A percentile compares a stretch with the other conserved stretches of the same genome.
phyloP scores from a whole-genome alignment of 2,888 invertebrate species.

The Kuschelorhynchus macadamiae region DNA sequence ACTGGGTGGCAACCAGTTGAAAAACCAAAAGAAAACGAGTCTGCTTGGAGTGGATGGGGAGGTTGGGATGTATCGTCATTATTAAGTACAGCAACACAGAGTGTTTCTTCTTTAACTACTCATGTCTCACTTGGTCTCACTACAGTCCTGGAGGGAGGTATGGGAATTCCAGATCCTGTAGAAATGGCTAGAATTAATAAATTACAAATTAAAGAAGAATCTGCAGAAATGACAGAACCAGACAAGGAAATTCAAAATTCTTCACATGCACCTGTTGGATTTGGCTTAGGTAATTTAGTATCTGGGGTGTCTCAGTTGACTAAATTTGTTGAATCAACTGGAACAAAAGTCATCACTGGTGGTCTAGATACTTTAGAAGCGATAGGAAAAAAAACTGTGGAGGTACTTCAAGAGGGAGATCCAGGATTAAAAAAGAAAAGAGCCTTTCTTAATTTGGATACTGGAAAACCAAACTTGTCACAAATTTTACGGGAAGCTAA shows the following conservation, averaged over 20 bases:
- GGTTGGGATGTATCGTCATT: slow-evolving; percentile 84
- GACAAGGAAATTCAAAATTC: slow-evolving; percentile 23
- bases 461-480: slow-evolving; percentile 77
- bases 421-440: slow-evolving; percentile 87
- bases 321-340: slow-evolving; percentile 79
- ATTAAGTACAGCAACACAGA: slow-evolving; percentile 81
- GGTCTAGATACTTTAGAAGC: slow-evolving; percentile 91
- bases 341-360: slow-evolving; percentile 77
- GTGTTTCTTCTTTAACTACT: slow-evolving; percentile 82
- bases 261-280: slow-evolving; percentile 30
- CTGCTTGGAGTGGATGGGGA: slow-evolving; percentile 72
- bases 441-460: slow-evolving; percentile 75
- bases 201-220: slow-evolving; percentile 51
- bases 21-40: slow-evolving; percentile 58
- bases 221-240: slow-evolving; percentile 5
- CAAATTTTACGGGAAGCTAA: slow-evolving; percentile 79
- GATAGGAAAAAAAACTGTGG: slow-evolving; percentile 96
- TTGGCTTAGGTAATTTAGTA: slow-evolving; percentile 72
- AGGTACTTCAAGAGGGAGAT: slow-evolving; percentile 92
- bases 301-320: slow-evolving; percentile 76
- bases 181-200: slow-evolving; percentile 76
- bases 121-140: slow-evolving; percentile 87
- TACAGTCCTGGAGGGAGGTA: slow-evolving; percentile 81
- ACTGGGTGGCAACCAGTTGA: slow-evolving; percentile 72
- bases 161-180: slow-evolving; percentile 88